phyloP scores from a whole-genome alignment of 2,797 vertebrate genomes.

The Fratercula arctica region DNA sequence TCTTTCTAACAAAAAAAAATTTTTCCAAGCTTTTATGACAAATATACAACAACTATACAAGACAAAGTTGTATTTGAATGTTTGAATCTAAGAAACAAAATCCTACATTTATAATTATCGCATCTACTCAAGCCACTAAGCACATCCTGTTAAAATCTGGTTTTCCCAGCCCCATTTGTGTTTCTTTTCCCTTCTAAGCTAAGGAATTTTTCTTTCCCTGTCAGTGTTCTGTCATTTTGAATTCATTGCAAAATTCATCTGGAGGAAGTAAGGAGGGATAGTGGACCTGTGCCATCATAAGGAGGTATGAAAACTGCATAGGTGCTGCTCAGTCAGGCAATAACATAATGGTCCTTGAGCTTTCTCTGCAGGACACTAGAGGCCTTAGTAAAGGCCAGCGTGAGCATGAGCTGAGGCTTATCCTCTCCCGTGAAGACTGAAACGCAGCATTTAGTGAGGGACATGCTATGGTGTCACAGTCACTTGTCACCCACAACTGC shows the following conservation, averaged over 20 bases:
- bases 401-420: not conserved
- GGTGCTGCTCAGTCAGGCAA: not conserved
- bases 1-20: not conserved
- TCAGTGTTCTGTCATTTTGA: not conserved
- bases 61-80: not conserved
- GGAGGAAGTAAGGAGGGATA: not conserved
- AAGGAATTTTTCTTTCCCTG: not conserved
- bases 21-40: not conserved
- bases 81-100: not conserved
- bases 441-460: not conserved
- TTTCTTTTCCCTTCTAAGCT: not conserved
- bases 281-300: not conserved
- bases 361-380: not conserved
- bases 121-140: not conserved
- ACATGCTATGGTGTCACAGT: not conserved
- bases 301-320: not conserved
- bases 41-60: not conserved
- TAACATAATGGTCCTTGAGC: not conserved
- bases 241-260: not conserved
- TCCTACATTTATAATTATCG: not conserved
- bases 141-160: not conserved
- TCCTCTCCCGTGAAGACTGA: not conserved
- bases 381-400: not conserved
- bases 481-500: not conserved
- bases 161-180: not conserved